Evolutionary conservation across 2,888 invertebrate genomes (phyloP).

Genomic region (Xanthorhoe spadicearia): DNA sequence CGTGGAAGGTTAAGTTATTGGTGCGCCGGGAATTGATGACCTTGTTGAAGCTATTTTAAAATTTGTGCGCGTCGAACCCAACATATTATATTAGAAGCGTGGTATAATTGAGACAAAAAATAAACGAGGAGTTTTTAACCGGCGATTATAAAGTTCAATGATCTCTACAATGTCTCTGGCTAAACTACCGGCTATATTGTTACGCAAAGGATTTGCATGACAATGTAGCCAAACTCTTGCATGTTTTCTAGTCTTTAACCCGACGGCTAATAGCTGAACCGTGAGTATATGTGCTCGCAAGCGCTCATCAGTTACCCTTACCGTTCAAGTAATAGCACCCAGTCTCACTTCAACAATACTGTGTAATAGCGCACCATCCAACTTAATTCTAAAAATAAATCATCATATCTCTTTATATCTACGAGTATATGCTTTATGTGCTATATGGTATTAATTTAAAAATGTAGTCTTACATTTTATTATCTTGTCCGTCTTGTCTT

Average conservation of each 20-base stretch:
- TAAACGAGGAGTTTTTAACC: constrained; percentile 15
- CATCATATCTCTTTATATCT: background rate
- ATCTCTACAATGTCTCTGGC: constrained; percentile 39
- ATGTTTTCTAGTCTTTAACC: constrained; percentile 70
- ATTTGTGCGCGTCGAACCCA: constrained; percentile 6
- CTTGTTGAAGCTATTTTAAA: constrained; percentile 35
- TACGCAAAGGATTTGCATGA: constrained; percentile 26
- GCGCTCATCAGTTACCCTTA: constrained; percentile 60
- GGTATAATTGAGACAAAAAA: constrained; percentile 9
- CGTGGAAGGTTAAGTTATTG: constrained; percentile 63
- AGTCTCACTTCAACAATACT: constrained; percentile 5
- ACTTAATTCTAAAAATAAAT: background rate
- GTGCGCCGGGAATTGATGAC: constrained; percentile 46
- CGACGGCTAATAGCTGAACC: constrained; percentile 72
- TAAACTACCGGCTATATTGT: constrained; percentile 22
- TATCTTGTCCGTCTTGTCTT: background rate
- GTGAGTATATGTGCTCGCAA: constrained; percentile 73
- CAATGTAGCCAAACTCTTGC: constrained; percentile 48
- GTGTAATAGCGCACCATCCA: background rate
- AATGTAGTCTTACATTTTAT: background rate
- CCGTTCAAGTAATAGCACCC: constrained; percentile 16
- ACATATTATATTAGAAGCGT: constrained; percentile 12
- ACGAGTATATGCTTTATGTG: no score
- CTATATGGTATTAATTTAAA: no score
- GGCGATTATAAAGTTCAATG: constrained; percentile 34